Evolutionary conservation across 1,140 invertebrate species (phyloP).

Genomic region (Trichonephila inaurata): DNA sequence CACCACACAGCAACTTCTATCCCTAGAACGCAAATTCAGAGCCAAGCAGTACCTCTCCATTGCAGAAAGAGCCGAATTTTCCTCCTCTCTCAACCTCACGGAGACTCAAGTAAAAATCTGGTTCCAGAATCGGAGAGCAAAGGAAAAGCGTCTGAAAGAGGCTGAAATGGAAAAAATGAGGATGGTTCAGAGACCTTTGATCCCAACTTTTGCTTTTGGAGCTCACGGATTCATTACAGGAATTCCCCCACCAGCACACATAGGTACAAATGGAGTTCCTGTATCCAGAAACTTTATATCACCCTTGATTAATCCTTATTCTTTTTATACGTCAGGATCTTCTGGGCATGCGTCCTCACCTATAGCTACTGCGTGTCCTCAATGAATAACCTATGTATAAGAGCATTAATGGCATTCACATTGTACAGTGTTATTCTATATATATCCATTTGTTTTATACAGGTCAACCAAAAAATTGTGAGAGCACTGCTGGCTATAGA

Average conservation of each 20-base stretch:
- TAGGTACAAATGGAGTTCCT: constrained; percentile 55
- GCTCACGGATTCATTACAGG: constrained; percentile 51
- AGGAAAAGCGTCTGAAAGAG: constrained; percentile 82
- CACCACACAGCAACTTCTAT: constrained; percentile 96
- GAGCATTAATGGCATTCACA: no score
- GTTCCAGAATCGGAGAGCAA: constrained; percentile 84
- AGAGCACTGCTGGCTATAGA: no score
- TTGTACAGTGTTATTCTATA: no score
- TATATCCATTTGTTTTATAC: no score
- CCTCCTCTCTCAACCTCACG: constrained; percentile 93
- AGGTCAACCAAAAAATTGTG: no score
- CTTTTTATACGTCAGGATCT: constrained; percentile 65
- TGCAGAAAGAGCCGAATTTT: constrained; percentile 97
- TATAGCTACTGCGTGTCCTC: constrained; percentile 68
- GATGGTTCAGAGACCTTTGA: constrained; percentile 78
- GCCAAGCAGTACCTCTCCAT: constrained; percentile 98
- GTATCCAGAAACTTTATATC: constrained; percentile 50
- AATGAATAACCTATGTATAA: background rate
- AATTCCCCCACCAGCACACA: constrained; percentile 60
- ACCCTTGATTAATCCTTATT: constrained; percentile 49
- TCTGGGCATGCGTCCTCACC: constrained; percentile 65
- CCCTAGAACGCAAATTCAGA: constrained; percentile 97
- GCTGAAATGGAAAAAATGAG: constrained; percentile 82
- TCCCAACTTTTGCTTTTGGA: constrained; percentile 52
- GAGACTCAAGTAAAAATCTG: constrained; percentile 87